Base-by-base conservation (phyloP, 2,113 vertebrate species). In the Empidonax traillii region DNA sequence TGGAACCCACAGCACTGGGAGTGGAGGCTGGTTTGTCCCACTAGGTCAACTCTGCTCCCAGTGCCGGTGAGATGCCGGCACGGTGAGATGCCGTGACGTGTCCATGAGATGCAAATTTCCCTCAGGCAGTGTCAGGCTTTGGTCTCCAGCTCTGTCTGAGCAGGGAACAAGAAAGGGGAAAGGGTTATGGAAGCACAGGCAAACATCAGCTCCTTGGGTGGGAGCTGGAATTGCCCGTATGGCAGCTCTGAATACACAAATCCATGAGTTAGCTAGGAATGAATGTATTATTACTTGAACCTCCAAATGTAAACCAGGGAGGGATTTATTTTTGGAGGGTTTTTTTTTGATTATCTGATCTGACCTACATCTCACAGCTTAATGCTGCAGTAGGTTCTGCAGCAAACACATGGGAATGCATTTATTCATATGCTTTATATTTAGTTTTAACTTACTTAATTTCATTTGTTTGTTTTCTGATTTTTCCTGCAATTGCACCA, bases 31-130 rank as follows among this genome's bases (percentile, higher is more conserved):
- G 0, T 12, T 14, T 14, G 13, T 4, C n/a, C 68, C 8, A 1
- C 3, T 1, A 0, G 15, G 46, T 19, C 35, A 12, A 0, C 3
- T 0, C 2, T 6, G 2, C 21, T 12, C 2, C 46, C 0, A 0
- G 1, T 4, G 55, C 41, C 12, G 5, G 13, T 1, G n/a, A 49
- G 53, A 13, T 0, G 6, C 18, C 1, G n/a, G 4, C 9, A n/a
- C 55, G 10, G 19, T 1, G 51, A 17, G 43, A 7, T 1, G 9
- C 14, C 12, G 3, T 13, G 11, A 4, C 0, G 2, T 2, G 21
- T 4, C 53, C 0, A 1, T 4, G 74, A 24, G 79, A n/a, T 4
- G 17, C 44, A 2, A 20, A 3, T 16, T 31, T n/a, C 35, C 90
- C 84, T 37, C 0, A 0, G 49, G 44, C 69, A 11, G 3, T 5